Evolutionary conservation across 2,113 vertebrate genomes (phyloP).

Genomic region (Scolopax mira): DNA sequence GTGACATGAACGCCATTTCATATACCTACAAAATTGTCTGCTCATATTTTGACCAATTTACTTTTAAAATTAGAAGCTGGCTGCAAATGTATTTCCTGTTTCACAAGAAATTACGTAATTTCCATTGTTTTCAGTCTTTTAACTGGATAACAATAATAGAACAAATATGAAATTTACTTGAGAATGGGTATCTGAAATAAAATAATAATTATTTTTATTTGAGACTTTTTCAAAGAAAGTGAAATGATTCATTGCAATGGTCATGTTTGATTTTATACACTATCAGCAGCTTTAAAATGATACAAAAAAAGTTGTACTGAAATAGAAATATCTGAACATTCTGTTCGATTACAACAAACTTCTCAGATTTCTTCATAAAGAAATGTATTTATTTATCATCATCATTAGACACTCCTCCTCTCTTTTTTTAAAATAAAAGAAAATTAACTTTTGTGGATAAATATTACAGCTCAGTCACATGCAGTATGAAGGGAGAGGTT

Average conservation of each 20-base stretch:
- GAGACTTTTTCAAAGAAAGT: not conserved
- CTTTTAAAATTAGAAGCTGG: not conserved
- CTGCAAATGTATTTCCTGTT: not conserved
- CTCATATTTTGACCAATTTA: not conserved
- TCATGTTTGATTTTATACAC: constrained; percentile 4
- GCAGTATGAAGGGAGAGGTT: not conserved
- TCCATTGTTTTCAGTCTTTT: not conserved
- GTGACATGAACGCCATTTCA: not conserved
- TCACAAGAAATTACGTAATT: not conserved
- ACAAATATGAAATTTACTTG: not conserved
- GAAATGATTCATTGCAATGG: not conserved
- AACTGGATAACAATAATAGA: not conserved
- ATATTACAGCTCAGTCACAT: not conserved
- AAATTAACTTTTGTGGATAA: not conserved
- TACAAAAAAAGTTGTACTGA: constrained; percentile 1
- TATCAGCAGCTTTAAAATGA: not conserved
- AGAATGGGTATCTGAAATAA: not conserved
- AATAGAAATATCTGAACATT: constrained; percentile 22
- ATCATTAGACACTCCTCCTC: accelerated
- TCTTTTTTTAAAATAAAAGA: not conserved
- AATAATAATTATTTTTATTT: constrained; percentile 16
- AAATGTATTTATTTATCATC: not conserved
- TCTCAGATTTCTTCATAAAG: not conserved
- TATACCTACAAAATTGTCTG: not conserved
- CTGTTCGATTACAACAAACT: constrained; percentile 22